Evolutionary conservation across 2,888 invertebrate species (phyloP), one percentile per base, ranked within the genome.

Genomic region (Horisme vitalbata): DNA sequence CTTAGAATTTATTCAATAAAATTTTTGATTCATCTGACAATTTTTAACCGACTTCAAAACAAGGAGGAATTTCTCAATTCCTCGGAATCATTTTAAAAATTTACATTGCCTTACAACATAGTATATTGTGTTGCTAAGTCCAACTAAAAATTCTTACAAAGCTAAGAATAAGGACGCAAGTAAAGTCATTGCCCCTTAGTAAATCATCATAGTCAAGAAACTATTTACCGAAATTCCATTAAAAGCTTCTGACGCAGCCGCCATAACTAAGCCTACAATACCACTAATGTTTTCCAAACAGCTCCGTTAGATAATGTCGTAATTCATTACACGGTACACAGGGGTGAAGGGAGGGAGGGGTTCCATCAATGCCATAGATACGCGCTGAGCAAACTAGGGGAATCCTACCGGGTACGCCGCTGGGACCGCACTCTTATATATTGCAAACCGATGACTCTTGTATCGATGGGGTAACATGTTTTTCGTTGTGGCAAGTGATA

Each of bases 291-390:
- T 74, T 71, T 62, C 63, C 62, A 67, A 73, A 74, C 73, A 74
- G 70, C 66, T 69, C 59, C 54, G 65, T 65, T 63, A 61, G 68
- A 69, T 71, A 75, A 72, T 66, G 67, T 69, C 62, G 63, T 71
- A 74, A 76, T 79, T 73, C 73, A 77, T 74, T 71, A 72, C 41
- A 33, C 37, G 41, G 48, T 37, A 37, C 39, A 23, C 36, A 21
- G 31, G 66, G 55, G 59, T 57, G 61, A 62, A 59, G 53, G 38
- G 51, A n/a, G 51, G 45, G 41, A 41, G 52, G 51, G 63, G 59
- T 54, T 62, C 61, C 57, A 64, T 62, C 65, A 65, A 44, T 52
- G 52, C 45, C 44, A 54, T 46, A 20, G 52, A 54, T 63, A 58
- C 38, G 36, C 31, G 41, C 31, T 45, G 20, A 18, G 45, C 37